These are phyloP conservation scores for Dipodomys spectabilis DNA, from an alignment of 2,113 vertebrate species.

Conservation along the genomic window DNA sequence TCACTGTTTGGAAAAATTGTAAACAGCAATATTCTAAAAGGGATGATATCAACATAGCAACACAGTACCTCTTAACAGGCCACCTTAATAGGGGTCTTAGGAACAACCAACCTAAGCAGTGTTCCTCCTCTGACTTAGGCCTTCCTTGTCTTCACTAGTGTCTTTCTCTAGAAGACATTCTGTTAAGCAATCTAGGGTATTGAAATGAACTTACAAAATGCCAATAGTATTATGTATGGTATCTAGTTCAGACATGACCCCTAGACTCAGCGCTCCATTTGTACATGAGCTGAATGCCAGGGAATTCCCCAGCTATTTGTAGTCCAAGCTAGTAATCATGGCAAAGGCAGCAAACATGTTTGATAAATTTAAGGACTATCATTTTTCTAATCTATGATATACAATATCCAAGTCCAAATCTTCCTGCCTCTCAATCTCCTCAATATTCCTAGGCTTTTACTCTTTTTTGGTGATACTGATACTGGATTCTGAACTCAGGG, in stretches of 20 bases:
- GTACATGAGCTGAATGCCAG: background rate
- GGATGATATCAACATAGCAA: background rate
- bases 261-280: background rate
- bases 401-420: background rate
- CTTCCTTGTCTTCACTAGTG: background rate
- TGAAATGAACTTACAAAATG: background rate
- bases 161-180: background rate
- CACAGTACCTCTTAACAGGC: background rate
- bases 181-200: background rate
- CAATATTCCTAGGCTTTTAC: background rate
- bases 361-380: background rate
- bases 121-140: background rate
- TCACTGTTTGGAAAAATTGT: background rate
- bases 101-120: background rate
- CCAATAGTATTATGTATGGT: background rate
- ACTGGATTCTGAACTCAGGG: too few relatives aligned
- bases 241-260: background rate
- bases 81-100: background rate
- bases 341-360: background rate
- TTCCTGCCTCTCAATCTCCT: background rate
- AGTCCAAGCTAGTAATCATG: background rate
- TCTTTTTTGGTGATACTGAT: too few relatives aligned
- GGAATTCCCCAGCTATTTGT: background rate
- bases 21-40: background rate
- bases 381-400: background rate